Base-by-base conservation (phyloP, 1,140 invertebrate species). In the Acromyrmex charruanus region DNA sequence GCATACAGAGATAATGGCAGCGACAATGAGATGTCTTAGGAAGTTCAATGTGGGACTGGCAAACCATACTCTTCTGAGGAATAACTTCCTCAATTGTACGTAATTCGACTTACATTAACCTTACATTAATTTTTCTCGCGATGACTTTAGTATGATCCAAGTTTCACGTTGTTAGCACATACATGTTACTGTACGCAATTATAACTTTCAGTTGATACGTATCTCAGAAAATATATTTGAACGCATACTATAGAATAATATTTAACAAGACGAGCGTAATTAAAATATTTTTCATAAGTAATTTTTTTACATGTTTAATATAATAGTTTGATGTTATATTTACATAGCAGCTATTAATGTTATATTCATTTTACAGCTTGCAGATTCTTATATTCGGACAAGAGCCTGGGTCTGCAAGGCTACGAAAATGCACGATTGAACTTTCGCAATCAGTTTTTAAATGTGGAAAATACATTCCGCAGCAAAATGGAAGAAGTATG, bases 401-500 rank as follows among this genome's bases (percentile, higher is more conserved):
- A 94, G 14, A 93, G 96, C 6, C 88, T 98, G 44, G 97, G 97
- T 5, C 75, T 98, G 7, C 96, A 96, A 92, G 93, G 93, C 0
- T 98, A 97, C 91, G 91, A 96, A 59, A 91, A 95, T 59, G 91
- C 96, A 39, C 94, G 96, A 87, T 94, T 96, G 25, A 94, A 92
- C 85, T 94, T 95, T 0, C 95, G 96, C 63, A 94, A 95, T 82
- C 97, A 97, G 84, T 96, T 97, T 93, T 92, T 94, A 35, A 95
- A 96, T 86, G 95, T 97, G 66, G 93, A 94, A 21, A 96, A 97
- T 21, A 96, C 96, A 71, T 98, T 98, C 92, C 96, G 95, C 71
- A 65, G 87, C 0, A 97, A 97, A 95, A 98, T 98, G 97, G 92
- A 85, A 18, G 96, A 97, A 61, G 92, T 96, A 9, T 86, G 91